phyloP scores from a whole-genome alignment of 1,140 invertebrate genomes.

The Cecropterus lyciades region DNA sequence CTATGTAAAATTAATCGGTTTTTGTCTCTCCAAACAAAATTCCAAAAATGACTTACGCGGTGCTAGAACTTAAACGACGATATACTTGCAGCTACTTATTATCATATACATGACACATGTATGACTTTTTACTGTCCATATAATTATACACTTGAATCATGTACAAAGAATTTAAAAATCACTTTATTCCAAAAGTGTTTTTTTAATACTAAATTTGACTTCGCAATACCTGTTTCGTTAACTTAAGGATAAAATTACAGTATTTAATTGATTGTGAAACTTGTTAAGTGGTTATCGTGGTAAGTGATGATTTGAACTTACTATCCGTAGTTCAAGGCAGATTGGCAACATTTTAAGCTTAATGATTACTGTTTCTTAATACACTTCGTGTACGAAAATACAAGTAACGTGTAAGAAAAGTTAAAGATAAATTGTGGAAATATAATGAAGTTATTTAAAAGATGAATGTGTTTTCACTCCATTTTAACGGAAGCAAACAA shows the following conservation, averaged over 20 bases:
- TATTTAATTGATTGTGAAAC: slow-evolving; percentile 20
- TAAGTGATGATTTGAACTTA: slow-evolving; percentile 16
- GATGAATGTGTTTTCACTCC: too few relatives aligned
- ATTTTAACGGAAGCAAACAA: too few relatives aligned
- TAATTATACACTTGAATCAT: too few relatives aligned
- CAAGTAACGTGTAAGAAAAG: background rate
- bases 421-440: background rate
- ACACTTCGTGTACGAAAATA: background rate
- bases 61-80: too few relatives aligned
- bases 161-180: background rate
- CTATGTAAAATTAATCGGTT: too few relatives aligned
- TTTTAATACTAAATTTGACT: background rate
- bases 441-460: too few relatives aligned
- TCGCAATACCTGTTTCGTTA: background rate
- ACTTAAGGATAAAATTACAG: slow-evolving; percentile 9
- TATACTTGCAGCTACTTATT: too few relatives aligned
- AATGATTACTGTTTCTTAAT: background rate
- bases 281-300: slow-evolving; percentile 18
- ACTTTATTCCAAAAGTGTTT: background rate
- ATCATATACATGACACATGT: too few relatives aligned
- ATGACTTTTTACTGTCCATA: too few relatives aligned
- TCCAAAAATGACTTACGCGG: too few relatives aligned
- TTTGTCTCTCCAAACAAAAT: too few relatives aligned
- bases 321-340: slow-evolving; percentile 14
- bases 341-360: background rate